Conservation (phyloP, 2,888 invertebrate genomes). For the Cantharis lateralis region DNA sequence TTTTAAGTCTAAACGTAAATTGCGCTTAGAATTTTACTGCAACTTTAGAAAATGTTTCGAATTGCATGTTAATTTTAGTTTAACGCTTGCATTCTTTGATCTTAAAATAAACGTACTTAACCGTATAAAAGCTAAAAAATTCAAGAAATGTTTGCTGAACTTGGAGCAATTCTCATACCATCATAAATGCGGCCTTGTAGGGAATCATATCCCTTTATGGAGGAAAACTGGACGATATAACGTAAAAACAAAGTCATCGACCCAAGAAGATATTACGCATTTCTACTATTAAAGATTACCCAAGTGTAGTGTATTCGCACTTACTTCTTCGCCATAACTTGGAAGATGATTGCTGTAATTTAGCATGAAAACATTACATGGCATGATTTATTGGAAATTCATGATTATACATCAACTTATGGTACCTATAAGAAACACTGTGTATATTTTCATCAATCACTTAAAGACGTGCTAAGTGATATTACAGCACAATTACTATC, state of each 20-base stretch:
- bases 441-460: constrained; percentile 1
- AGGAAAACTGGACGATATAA: constrained; percentile 41
- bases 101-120: constrained; percentile 1
- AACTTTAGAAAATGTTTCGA: not conserved
- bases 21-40: not conserved
- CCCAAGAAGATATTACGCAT: constrained; percentile 37
- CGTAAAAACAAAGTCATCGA: constrained; percentile 46
- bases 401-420: not conserved
- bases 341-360: not conserved
- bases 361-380: not conserved
- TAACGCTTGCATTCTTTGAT: not conserved
- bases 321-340: not conserved
- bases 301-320: not conserved
- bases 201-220: constrained; percentile 53
- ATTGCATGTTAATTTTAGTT: constrained; percentile 1
- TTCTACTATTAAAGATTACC: constrained; percentile 7
- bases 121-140: constrained; percentile 24
- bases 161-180: constrained; percentile 46
- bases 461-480: not conserved
- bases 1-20: not conserved
- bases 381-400: not conserved
- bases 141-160: constrained; percentile 25
- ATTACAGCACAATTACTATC: not conserved
- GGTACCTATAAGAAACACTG: not conserved
- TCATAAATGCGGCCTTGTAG: constrained; percentile 50